These are phyloP conservation scores for Artemia sp. DNA, from an alignment of 2,888 invertebrate species.

Conservation along the genomic window DNA sequence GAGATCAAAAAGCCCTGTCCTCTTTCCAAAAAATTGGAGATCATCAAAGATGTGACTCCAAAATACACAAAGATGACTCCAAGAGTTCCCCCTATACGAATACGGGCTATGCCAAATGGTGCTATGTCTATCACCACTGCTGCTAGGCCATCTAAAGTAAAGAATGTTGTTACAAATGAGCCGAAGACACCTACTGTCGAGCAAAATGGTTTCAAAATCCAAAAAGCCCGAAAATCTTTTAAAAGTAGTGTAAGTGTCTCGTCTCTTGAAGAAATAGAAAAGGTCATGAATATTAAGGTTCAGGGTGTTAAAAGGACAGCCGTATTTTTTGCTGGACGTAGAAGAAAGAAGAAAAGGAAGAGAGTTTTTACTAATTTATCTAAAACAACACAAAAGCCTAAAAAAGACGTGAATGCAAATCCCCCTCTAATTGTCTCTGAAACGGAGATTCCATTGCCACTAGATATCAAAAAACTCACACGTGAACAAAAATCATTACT, in stretches of 20 bases:
- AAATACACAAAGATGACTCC: conserved; percentile 13
- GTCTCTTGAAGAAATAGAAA: neutral
- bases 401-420: neutral
- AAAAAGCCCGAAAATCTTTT: conserved; percentile 10
- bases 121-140: conserved; percentile 4
- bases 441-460: neutral
- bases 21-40: conserved; percentile 3
- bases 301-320: conserved; percentile 5
- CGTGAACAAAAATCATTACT: conserved; percentile 3
- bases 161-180: neutral
- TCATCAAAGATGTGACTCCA: neutral
- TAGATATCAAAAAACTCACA: neutral
- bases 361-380: neutral
- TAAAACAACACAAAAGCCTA: neutral
- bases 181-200: neutral
- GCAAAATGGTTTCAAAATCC: neutral
- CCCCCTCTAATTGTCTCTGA: neutral
- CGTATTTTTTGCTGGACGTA: neutral
- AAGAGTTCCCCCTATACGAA: neutral
- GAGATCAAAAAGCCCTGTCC: neutral
- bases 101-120: conserved; percentile 11
- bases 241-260: neutral
- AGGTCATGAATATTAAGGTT: neutral
- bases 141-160: neutral
- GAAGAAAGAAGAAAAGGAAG: neutral